phyloP scores from a whole-genome alignment of 1,140 invertebrate species.

The Cydia fagiglandana region DNA sequence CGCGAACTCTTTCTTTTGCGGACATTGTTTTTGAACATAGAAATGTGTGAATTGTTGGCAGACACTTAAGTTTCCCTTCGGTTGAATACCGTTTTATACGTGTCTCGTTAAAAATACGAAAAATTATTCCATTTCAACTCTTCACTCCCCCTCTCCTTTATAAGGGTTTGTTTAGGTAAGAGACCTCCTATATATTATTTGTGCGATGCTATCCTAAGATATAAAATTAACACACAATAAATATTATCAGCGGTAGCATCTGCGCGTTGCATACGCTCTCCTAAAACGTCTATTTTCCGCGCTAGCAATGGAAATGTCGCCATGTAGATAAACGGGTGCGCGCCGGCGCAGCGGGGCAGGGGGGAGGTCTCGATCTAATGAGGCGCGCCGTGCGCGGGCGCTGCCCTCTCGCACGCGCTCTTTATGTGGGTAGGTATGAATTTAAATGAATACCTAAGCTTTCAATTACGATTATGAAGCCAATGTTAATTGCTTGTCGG shows the following conservation, averaged over 20 bases:
- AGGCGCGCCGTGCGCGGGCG: constrained; percentile 59
- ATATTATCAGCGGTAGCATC: constrained; percentile 58
- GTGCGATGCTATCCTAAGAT: constrained; percentile 42
- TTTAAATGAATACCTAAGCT: constrained; percentile 62
- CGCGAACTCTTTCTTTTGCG: neutral
- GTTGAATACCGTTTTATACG: neutral
- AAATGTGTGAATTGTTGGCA: neutral
- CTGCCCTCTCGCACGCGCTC: constrained; percentile 58
- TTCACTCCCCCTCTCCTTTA: neutral
- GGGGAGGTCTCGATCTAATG: constrained; percentile 57
- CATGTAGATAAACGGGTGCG: constrained; percentile 62
- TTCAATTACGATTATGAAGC: constrained; percentile 52
- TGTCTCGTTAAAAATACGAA: neutral
- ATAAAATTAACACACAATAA: constrained; percentile 73
- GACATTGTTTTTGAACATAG: neutral
- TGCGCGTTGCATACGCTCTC: constrained; percentile 47
- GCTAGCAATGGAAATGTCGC: constrained; percentile 66
- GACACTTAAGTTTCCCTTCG: neutral
- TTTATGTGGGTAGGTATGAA: constrained; percentile 65
- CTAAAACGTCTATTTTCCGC: constrained; percentile 66
- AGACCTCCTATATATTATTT: neutral
- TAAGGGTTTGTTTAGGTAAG: neutral
- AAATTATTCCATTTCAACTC: neutral
- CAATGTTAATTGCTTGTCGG: neutral
- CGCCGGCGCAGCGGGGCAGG: constrained; percentile 41